Conservation (phyloP, 2,888 invertebrate genomes). For the Eucriotettix oculatus region DNA sequence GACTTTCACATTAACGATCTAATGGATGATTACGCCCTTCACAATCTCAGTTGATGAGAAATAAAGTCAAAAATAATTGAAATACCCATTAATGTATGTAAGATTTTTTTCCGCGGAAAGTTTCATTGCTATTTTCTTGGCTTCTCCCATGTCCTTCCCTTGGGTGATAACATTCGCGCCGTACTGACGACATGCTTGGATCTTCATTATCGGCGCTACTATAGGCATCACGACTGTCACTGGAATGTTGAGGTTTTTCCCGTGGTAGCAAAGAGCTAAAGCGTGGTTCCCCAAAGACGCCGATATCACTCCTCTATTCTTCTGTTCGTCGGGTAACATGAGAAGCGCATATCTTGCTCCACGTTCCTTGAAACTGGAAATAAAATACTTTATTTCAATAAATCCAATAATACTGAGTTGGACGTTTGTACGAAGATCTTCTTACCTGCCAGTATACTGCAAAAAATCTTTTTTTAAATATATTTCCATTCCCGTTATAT, state of each 20-base stretch:
- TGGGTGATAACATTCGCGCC: constrained; percentile 72
- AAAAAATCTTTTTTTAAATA: constrained; percentile 89
- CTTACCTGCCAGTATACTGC: constrained; percentile 84
- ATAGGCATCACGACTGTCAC: constrained; percentile 89
- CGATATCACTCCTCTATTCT: constrained; percentile 66
- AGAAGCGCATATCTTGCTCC: constrained; percentile 77
- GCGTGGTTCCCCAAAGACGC: constrained; percentile 94
- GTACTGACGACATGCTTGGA: constrained; percentile 68
- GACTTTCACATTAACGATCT: no score
- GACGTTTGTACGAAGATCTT: neutral
- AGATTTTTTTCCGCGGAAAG: constrained; percentile 52
- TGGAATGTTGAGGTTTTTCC: constrained; percentile 47
- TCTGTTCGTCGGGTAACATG: constrained; percentile 54
- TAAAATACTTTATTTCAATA: neutral
- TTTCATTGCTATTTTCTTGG: constrained; percentile 61
- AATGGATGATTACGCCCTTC: no score
- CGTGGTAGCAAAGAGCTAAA: constrained; percentile 66
- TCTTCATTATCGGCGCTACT: constrained; percentile 91
- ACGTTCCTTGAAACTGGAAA: constrained; percentile 73
- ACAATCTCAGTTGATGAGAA: no score
- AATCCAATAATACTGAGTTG: neutral
- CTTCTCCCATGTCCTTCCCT: constrained; percentile 71
- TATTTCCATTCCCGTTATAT: constrained; percentile 63
- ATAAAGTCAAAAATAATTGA: no score
- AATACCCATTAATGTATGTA: constrained; percentile 77